Evolutionary conservation across 2,888 invertebrate species (phyloP), one percentile per base, ranked within the genome.

Genomic region (Tetranychus piercei): DNA sequence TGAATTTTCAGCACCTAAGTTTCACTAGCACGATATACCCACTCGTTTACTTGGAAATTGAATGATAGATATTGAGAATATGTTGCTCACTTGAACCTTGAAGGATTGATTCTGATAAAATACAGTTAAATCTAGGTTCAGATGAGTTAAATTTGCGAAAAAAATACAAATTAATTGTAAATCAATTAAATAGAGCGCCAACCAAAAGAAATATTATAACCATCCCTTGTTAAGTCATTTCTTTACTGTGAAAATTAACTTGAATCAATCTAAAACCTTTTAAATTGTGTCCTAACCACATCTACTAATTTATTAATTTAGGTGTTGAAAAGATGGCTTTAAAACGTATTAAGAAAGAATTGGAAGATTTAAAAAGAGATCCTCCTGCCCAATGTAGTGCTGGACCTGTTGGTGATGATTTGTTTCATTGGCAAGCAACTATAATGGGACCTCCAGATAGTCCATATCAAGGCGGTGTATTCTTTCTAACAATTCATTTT

Each of bases 321-420:
- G 67, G 3, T 23, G 6, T 67, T 67, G 15, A 71, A 71, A 43
- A 43, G n/a, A 78, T 78, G 78, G 78, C 78, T 75, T 75, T 78
- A 23, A 78, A 78, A 45, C 67, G 78, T 55, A 78, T 78, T 43
- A 78, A 78, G 77, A 78, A 99, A 95, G 99, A 99, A 90, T 89
- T 99, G 87, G 96, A 96, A 89, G 99, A 99, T 87, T 90, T 99
- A 86, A 96, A 96, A 85, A 90, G 96, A 88, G 99, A 99, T 88
- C 99, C 99, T 84, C 99, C 99, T 85, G 96, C 97, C 87, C 96
- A 97, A 88, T 99, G 99, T 88, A 96, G 96, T 83, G 99, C 99
- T 85, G 99, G 99, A 82, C 99, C 99, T 86, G 96, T 99, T 85
- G 96, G 96, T 84, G 97, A 99, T 88, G 97, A 99, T 87, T 88